Base-by-base conservation (phyloP, 2,113 vertebrate genomes). In the Scomber scombrus region DNA sequence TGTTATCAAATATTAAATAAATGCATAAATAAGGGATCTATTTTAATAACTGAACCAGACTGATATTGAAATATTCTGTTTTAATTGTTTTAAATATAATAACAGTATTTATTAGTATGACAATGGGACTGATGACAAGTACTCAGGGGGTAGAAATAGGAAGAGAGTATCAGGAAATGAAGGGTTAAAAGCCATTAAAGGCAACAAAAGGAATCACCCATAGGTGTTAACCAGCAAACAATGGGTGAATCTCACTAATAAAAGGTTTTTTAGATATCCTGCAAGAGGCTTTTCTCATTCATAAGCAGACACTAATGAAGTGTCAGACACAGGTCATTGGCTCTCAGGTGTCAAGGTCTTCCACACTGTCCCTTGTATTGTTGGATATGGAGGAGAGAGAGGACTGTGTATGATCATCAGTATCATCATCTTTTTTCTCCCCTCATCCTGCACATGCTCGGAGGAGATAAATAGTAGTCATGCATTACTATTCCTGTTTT, bases 141-240 rank as follows among this genome's bases (percentile, higher is more conserved):
- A 31, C 62, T 21, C 31, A n/a, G 23, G n/a, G 34, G n/a, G 2
- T 13, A 40, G 11, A 31, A 4, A 23, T n/a, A 19, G 34, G 57
- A 58, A 52, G 63, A 63, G 43, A 61, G 21, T 31, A 45, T 46
- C 4, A 68, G 73, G 81, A 89, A 89, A 80, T 71, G 34, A 73
- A 71, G 47, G 63, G 75, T 87, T 85, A 76, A 81, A 75, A 71
- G 50, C 50, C 50, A 74, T 85, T 74, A 87, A 50, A 82, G 60
- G 34, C 21, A 63, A 78, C 80, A 88, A 87, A 82, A 49, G 66
- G 40, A 65, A 5, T 80, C 71, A 62, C 76, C 67, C 61, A 19
- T 23, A 86, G 76, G 85, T 86, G 84, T 62, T 19, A 70, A 52
- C 3, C 7, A 56, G 66, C 18, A 46, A 77, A 78, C 78, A 86